Evolutionary conservation across 2,888 invertebrate genomes (phyloP), one percentile per base, ranked within the genome.

Genomic region (Siphlonurus alternatus): DNA sequence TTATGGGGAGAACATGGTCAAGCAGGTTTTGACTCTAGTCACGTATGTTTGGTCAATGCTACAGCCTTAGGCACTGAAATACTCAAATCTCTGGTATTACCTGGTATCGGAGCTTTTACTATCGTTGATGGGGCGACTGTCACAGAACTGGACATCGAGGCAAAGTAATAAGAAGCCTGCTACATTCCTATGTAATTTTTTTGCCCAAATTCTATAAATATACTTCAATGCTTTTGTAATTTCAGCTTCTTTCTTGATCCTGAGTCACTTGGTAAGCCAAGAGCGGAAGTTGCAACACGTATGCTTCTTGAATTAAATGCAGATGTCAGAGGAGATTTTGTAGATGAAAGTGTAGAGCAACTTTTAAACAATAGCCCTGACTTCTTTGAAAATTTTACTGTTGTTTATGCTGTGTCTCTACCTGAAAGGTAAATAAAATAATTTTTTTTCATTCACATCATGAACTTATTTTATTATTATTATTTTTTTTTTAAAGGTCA

Each of bases 1-100:
- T 81, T 99, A 71, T 99, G 99, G 99, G 98, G 98, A 67, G 98
- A 99, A 74, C 95, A 97, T 77, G 99, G 99, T 0, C 99, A 99
- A 77, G 77, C 82, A 67, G 82, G 89, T 2, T 79, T 99, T 65
- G 97, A 98, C 80, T 82, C 83, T 67, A 87, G 95, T 19, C 89
- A 91, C 74, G 85, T 98, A 69, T 98, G 97, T 74, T 76, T 99
- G 23, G 87, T 99, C 68, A 95, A 96, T 77, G 96, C 94, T 1
- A 92, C 89, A 56, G 92, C 91, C 3, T 80, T 93, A 61, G 97
- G 97, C 18, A 95, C 97, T 23, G 99, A 99, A 80, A 86, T 92
- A 65, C 77, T 99, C 25, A 99, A 99, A 76, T 93, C 93, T 24
- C 81, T 99, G 25, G 89, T 99, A 15, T 78, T 99, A 53, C 97